phyloP scores from a whole-genome alignment of 92 coral and sea anemone species.

The Hydrozoanthus gracilis region DNA sequence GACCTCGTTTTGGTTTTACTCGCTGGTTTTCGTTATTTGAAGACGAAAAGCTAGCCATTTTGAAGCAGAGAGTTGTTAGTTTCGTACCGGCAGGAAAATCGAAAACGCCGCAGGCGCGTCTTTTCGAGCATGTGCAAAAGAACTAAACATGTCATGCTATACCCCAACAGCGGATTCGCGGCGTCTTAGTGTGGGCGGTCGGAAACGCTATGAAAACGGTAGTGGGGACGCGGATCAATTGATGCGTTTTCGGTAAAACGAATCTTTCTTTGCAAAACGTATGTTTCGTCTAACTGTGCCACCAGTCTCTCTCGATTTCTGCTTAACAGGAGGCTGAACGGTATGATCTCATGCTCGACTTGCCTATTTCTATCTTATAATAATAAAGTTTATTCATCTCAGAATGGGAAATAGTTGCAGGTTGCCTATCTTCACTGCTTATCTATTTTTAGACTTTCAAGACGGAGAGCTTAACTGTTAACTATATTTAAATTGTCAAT shows the following conservation, averaged over 20 bases:
- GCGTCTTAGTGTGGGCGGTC: background rate
- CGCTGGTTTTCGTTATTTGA: background rate
- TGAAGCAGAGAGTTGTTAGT: background rate
- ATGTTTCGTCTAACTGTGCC: too few relatives aligned
- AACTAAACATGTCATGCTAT: conserved; percentile 9
- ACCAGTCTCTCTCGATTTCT: too few relatives aligned
- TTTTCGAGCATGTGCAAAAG: conserved; percentile 1
- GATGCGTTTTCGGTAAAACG: conserved; percentile 6
- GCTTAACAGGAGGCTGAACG: too few relatives aligned
- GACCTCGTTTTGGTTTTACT: background rate
- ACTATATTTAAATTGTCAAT: too few relatives aligned
- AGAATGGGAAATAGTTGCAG: too few relatives aligned
- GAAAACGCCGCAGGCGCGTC: background rate
- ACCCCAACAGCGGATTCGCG: background rate
- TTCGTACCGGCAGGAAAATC: background rate
- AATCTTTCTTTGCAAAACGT: too few relatives aligned
- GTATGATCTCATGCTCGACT: too few relatives aligned
- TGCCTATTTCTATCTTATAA: too few relatives aligned
- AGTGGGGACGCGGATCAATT: background rate
- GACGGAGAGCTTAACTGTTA: too few relatives aligned
- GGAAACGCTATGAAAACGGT: conserved; percentile 19
- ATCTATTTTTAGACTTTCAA: too few relatives aligned
- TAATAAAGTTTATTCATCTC: too few relatives aligned
- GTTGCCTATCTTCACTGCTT: too few relatives aligned
- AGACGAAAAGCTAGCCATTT: background rate